Evolutionary conservation across 2,888 invertebrate genomes (phyloP).

Genomic region (Lasioglossum morio): DNA sequence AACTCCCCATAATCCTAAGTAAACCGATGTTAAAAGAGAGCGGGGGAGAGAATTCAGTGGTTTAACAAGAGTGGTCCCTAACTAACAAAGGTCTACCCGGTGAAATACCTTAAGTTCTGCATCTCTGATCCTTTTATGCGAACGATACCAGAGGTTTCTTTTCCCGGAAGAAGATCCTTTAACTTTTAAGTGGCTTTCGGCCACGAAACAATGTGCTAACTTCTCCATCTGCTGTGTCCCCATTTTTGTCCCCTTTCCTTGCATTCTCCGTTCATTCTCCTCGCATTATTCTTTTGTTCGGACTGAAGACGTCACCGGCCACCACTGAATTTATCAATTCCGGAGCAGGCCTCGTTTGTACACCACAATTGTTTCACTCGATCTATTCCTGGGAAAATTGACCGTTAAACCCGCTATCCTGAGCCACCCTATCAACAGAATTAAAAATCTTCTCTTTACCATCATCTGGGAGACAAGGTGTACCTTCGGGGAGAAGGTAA

Average conservation of each 20-base stretch:
- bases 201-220: conserved; percentile 74
- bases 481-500: neutral
- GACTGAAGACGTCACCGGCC: conserved; percentile 7
- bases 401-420: neutral
- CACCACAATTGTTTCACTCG: neutral
- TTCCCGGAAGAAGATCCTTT: conserved; percentile 71
- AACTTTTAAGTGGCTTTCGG: conserved; percentile 78
- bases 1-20: conserved; percentile 44
- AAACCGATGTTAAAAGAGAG: conserved; percentile 43
- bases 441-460: neutral
- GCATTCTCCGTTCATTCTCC: conserved; percentile 17
- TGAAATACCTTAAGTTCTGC: conserved; percentile 54
- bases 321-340: conserved; percentile 40
- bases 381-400: neutral
- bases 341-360: neutral
- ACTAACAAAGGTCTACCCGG: conserved; percentile 31
- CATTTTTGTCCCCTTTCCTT: neutral
- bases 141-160: conserved; percentile 36
- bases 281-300: conserved; percentile 22
- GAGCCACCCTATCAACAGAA: neutral
- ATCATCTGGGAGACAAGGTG: neutral
- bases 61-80: neutral
- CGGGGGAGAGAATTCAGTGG: conserved; percentile 27
- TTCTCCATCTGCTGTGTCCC: conserved; percentile 59
- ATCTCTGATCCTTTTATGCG: conserved; percentile 56